A percentile compares a stretch with the other conserved stretches of the same genome.
phyloP scores from a whole-genome alignment of 2,797 vertebrate genomes.

The Luscinia megarhynchos region DNA sequence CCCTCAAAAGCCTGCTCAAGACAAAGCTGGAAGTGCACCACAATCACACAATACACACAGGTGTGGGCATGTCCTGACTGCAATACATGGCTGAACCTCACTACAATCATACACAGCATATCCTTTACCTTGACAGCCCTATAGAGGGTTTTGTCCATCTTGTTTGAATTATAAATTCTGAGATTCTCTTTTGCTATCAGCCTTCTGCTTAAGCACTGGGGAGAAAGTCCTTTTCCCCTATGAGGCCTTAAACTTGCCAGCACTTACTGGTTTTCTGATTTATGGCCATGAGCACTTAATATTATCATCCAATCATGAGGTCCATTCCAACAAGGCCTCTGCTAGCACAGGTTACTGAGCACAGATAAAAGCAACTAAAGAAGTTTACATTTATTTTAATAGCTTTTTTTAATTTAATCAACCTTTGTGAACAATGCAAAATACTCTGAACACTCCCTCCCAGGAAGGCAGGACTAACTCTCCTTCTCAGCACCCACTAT shows the following conservation, averaged over 20 bases:
- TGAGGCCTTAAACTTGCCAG: background rate
- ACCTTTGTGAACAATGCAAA: background rate
- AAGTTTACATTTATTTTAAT: background rate
- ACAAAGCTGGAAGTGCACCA: background rate
- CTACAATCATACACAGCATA: background rate
- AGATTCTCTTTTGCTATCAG: background rate
- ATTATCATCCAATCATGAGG: background rate
- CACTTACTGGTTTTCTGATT: background rate
- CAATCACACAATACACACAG: background rate
- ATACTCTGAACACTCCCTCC: background rate
- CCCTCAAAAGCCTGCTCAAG: background rate
- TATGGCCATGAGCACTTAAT: background rate
- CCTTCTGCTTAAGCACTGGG: background rate
- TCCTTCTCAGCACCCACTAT: background rate
- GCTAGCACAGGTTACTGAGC: background rate
- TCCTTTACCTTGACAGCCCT: background rate
- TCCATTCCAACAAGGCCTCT: background rate
- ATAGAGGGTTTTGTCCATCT: background rate
- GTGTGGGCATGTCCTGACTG: background rate
- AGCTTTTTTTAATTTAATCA: background rate
- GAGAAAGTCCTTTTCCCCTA: background rate
- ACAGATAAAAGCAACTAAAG: background rate
- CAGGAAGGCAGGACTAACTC: background rate
- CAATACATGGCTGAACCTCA: fast-evolving
- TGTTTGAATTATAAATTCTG: background rate